A percentile compares a stretch with the other conserved stretches of the same genome.
These are phyloP conservation scores for Drosophila watanabei DNA, from an alignment of 1,140 invertebrate species.

Conservation along the genomic window DNA sequence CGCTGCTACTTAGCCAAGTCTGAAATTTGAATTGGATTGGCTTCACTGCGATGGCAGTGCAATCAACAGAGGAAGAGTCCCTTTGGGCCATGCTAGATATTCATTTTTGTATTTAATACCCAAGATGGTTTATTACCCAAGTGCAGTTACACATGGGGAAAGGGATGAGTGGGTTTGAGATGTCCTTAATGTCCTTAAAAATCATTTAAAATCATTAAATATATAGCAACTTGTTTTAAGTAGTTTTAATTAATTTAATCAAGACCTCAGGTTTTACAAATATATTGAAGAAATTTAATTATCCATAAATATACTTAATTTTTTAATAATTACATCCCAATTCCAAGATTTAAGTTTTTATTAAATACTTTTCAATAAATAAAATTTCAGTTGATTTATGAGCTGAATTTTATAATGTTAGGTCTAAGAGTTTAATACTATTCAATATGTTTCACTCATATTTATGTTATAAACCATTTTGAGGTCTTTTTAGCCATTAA, in stretches of 20 bases:
- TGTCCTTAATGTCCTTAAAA: too few relatives aligned
- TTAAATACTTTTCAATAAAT: too few relatives aligned
- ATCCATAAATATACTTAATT: neutral
- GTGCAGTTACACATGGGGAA: slow-evolving; percentile 10
- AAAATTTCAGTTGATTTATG: too few relatives aligned
- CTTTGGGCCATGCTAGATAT: slow-evolving; percentile 61
- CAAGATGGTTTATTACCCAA: slow-evolving; percentile 35
- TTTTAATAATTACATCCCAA: neutral
- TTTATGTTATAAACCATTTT: too few relatives aligned
- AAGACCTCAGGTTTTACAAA: neutral
- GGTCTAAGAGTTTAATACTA: too few relatives aligned
- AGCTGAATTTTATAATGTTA: too few relatives aligned
- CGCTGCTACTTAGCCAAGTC: slow-evolving; percentile 60
- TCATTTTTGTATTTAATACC: slow-evolving; percentile 62
- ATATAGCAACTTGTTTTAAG: too few relatives aligned
- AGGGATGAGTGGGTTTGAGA: neutral
- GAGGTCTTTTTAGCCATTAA: too few relatives aligned
- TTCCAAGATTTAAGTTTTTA: neutral
- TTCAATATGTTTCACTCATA: too few relatives aligned
- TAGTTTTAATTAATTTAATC: neutral
- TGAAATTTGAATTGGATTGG: slow-evolving; percentile 72
- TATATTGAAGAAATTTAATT: neutral
- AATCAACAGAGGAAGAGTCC: slow-evolving; percentile 35
- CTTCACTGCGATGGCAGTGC: slow-evolving; percentile 28
- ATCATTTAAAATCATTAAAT: neutral